Base-by-base conservation (phyloP, 2,113 vertebrate genomes). In the Edolisoma coerulescens region DNA sequence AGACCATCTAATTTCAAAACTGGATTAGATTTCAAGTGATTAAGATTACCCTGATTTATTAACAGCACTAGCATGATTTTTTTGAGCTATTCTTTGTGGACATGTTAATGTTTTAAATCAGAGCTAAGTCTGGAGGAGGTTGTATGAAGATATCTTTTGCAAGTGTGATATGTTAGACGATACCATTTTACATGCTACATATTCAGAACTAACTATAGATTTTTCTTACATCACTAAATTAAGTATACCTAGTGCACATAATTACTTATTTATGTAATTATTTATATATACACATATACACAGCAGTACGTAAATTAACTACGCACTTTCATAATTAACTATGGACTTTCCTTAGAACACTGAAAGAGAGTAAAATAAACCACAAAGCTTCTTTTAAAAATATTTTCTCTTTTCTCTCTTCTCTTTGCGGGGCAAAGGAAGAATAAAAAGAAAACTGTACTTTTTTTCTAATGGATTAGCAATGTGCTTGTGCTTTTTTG, bases 381-480 rank as follows among this genome's bases (percentile, higher is more conserved):
- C 32, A 73, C 5, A 79, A 86, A 65, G 37, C 3, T 50, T 18
- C 15, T 28, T 22, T 56, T 44, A 81, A 83, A 89, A 84, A 42
- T 16, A 44, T 30, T 68, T 61, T 52, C 16, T 89, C 16, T 68
- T 35, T 50, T 42, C 18, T 42, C 9, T 75, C 7, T 11, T 42
- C 2, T 70, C 7, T 11, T 39, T 1, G 0, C 2, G 4, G 19
- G 18, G 5, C 10, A 60, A 64, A 37, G 4, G 7, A 49, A 39
- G 20, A 86, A 37, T 16, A 56, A 79, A 78, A 63, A 45, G 11
- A 3, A 47, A 53, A n/a, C 17, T 37, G 19, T 15, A 26, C 6
- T 3, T 37, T n/a, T 52, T 65, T 47, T 60, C 42, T 21, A 30
- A 39, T 42, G 24, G 11, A 57, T 71, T 82, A 85, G 21, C 11